Base-by-base conservation (phyloP, 2,113 vertebrate genomes). In the Phainopepla nitens region DNA sequence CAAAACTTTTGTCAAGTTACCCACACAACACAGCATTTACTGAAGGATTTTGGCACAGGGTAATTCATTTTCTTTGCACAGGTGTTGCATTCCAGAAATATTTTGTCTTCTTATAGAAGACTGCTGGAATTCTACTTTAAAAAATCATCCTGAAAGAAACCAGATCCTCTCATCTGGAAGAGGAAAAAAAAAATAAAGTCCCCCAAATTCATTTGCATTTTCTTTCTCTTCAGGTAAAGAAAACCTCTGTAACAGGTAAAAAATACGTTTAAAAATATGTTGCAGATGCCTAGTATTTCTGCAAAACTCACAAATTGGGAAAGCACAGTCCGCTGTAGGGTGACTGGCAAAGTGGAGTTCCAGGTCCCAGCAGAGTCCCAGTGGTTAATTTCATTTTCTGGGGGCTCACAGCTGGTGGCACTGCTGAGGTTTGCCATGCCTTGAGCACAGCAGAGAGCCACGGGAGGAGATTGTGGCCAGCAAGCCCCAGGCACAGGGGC, bases 81-180 rank as follows among this genome's bases (percentile, higher is more conserved):
- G 97, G 97, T 97, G 96, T 70, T 96, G 96, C 96, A 97, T 98
- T 98, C 97, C 96, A 97, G 93, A 97, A 95, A 97, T 97, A 96
- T 31, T 97, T 97, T 97, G 82, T 96, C 91, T 96, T 91, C 95
- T 95, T 62, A 70, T 6, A 96, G 96, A 98, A 95, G 91, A 94
- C 44, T 95, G 84, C 69, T 97, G 92, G 95, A 98, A 98, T 98
- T 96, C 93, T 84, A 95, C 87, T 97, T 84, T 47, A 13, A 71
- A 75, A 96, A 93, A 94, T 53, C 77, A 79, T 91, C 64, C 87
- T 79, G 87, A 96, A 96, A 85, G 64, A 94, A 97, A 93, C 33
- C 80, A 89, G 75, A 94, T 49, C 62, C 69, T 96, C 95, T 80
- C 69, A 68, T 82, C 81, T 73, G 15, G 13, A 35, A 89, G 35